These are phyloP conservation scores for Lindbergichthys nudifrons DNA, from an alignment of 2,797 vertebrate genomes.

Conservation along the genomic window DNA sequence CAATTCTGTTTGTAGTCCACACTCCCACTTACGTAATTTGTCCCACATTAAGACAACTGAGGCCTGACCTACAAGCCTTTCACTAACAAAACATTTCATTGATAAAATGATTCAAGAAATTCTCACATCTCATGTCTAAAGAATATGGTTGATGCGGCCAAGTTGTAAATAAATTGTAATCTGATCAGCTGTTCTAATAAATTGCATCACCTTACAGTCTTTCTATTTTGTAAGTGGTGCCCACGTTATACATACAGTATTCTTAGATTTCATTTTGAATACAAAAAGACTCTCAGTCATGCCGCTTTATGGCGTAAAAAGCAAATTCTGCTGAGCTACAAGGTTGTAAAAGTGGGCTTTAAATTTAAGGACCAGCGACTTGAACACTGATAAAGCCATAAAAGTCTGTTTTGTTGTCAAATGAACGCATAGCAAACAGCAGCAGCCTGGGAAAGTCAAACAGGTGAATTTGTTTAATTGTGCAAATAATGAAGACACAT, in stretches of 20 bases:
- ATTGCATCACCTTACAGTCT: conserved; percentile 1
- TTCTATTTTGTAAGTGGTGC: conserved; percentile 16
- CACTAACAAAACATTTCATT: neutral
- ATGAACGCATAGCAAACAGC: neutral
- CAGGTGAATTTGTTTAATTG: neutral
- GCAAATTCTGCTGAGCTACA: conserved; percentile 12
- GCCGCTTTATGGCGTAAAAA: conserved; percentile 6
- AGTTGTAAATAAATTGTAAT: conserved; percentile 1
- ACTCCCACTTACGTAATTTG: neutral
- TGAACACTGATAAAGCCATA: conserved; percentile 5
- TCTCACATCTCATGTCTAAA: neutral
- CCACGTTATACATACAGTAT: conserved; percentile 6
- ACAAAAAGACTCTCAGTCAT: conserved; percentile 9
- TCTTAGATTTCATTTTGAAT: conserved; percentile 12
- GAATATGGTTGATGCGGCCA: neutral
- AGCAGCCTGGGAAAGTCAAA: neutral
- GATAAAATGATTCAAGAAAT: neutral
- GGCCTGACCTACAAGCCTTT: neutral
- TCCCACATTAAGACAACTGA: neutral
- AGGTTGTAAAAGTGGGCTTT: conserved; percentile 1
- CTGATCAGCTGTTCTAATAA: neutral
- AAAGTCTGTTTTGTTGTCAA: neutral
- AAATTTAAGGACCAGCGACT: neutral
- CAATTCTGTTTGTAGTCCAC: conserved; percentile 13
- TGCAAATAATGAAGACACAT: neutral